Evolutionary conservation across 1,140 invertebrate genomes (phyloP).

Genomic region (Belonocnema kinseyi): DNA sequence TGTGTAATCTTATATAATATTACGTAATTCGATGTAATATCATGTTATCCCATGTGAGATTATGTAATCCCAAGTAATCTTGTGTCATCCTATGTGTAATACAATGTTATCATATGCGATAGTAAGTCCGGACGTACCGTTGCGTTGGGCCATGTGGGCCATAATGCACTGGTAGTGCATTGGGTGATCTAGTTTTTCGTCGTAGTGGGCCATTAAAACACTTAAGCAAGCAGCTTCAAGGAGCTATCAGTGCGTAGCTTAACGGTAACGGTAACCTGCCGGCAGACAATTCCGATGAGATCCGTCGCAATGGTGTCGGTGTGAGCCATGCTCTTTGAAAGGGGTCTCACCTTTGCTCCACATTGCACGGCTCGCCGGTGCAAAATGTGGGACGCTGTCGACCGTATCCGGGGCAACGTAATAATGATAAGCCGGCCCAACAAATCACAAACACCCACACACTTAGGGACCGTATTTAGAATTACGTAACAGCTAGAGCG

Average conservation of each 20-base stretch:
- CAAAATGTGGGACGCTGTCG: slow-evolving; percentile 49
- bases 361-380: slow-evolving; percentile 41
- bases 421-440: slow-evolving; percentile 3
- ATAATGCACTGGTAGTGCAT: slow-evolving; percentile 3
- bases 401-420: slow-evolving; percentile 62
- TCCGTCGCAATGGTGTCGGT: slow-evolving; percentile 23
- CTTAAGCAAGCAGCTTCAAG: slow-evolving; percentile 32
- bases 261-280: slow-evolving; percentile 34
- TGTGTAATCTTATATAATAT: too few relatives aligned
- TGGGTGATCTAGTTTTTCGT: slow-evolving; percentile 25
- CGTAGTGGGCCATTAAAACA: slow-evolving; percentile 29
- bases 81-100: too few relatives aligned
- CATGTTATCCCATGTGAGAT: too few relatives aligned
- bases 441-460: slow-evolving; percentile 2
- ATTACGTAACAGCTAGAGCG: too few relatives aligned
- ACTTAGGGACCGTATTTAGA: too few relatives aligned
- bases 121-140: background rate
- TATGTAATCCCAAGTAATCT: too few relatives aligned
- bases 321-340: slow-evolving; percentile 21
- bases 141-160: slow-evolving; percentile 7
- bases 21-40: too few relatives aligned
- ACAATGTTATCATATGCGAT: too few relatives aligned
- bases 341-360: slow-evolving; percentile 53
- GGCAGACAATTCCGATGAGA: slow-evolving; percentile 21
- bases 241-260: slow-evolving; percentile 45